These are phyloP conservation scores for Malthinus seriepunctatus DNA, from an alignment of 2,888 invertebrate species.

Conservation along the genomic window DNA sequence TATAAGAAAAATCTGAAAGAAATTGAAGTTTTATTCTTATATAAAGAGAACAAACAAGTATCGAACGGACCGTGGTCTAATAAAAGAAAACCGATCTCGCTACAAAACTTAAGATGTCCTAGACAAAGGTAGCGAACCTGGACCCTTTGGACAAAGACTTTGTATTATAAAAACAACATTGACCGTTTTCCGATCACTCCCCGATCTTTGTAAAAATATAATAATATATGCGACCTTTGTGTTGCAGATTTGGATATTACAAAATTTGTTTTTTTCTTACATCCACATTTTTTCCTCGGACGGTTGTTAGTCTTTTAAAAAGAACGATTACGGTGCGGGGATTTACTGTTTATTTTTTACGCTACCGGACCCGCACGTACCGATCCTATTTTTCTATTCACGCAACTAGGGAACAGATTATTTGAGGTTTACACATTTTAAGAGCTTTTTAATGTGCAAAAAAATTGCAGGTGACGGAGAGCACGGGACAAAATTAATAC, in stretches of 20 bases:
- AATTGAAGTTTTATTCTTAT: slow-evolving; percentile 29
- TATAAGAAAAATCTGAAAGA: slow-evolving; percentile 29
- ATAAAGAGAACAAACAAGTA: slow-evolving; percentile 26
- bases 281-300: background rate
- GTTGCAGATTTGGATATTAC: slow-evolving; percentile 28
- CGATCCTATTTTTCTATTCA: slow-evolving; percentile 26
- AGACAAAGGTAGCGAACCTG: slow-evolving; percentile 36
- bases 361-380: slow-evolving; percentile 18
- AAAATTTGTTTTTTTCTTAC: slow-evolving; percentile 18
- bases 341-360: slow-evolving; percentile 32
- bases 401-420: slow-evolving; percentile 13
- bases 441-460: slow-evolving; percentile 21
- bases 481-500: slow-evolving; percentile 22
- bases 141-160: slow-evolving; percentile 39
- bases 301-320: background rate
- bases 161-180: slow-evolving; percentile 39
- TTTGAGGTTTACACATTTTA: slow-evolving; percentile 24
- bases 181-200: slow-evolving; percentile 49
- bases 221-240: slow-evolving; percentile 46
- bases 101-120: slow-evolving; percentile 20
- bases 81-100: slow-evolving; percentile 47
- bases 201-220: slow-evolving; percentile 45
- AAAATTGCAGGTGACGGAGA: slow-evolving; percentile 23
- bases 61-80: slow-evolving; percentile 37
- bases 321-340: slow-evolving; percentile 19